Conservation (phyloP, 2,113 vertebrate species). For the Cynocephalus volans region DNA sequence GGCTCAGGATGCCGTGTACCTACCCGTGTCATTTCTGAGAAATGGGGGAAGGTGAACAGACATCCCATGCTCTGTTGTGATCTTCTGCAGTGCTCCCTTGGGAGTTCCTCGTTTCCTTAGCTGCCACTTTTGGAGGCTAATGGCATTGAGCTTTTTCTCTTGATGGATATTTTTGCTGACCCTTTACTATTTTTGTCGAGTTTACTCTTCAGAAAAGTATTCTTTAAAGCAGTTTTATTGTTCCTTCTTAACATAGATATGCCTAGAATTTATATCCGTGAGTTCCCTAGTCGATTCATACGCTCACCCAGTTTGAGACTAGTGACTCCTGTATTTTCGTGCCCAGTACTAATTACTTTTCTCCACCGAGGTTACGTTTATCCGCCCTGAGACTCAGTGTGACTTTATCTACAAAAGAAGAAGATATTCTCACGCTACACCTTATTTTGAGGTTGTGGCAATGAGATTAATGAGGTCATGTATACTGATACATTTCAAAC, state of each 20-base stretch:
- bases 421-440: neutral
- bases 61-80: neutral
- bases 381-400: neutral
- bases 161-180: neutral
- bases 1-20: neutral
- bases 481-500: neutral
- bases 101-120: neutral
- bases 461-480: neutral
- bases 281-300: neutral
- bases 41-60: neutral
- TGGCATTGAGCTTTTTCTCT: neutral
- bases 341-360: neutral
- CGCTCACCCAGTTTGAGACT: neutral
- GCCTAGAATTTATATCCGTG: neutral
- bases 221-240: neutral
- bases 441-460: neutral
- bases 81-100: neutral
- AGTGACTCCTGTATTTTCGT: neutral
- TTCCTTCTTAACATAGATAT: neutral
- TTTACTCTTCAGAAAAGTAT: neutral
- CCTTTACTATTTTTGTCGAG: conserved; percentile 3
- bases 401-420: neutral
- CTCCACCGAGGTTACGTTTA: neutral
- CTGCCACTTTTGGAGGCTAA: neutral
- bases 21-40: neutral